Evolutionary conservation across 2,888 invertebrate species (phyloP).

Genomic region (Empis livida): DNA sequence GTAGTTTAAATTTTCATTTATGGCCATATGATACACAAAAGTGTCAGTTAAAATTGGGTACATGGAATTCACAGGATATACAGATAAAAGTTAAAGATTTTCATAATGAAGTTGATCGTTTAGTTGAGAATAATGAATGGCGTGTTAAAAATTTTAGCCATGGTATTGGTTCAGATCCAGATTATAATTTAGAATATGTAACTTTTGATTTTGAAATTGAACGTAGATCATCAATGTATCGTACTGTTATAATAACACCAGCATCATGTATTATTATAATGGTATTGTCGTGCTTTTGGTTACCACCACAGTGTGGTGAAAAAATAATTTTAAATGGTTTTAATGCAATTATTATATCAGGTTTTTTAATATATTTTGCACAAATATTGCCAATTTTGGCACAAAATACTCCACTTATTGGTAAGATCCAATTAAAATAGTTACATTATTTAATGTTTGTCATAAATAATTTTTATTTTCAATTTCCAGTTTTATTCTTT

Average conservation of each 20-base stretch:
- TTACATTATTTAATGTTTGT: too few species aligned
- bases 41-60: slow-evolving; percentile 55
- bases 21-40: slow-evolving; percentile 68
- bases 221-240: slow-evolving; percentile 46
- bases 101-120: slow-evolving; percentile 16
- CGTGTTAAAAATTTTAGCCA: slow-evolving; percentile 33
- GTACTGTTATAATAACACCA: slow-evolving; percentile 48
- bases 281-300: slow-evolving; percentile 46
- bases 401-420: slow-evolving; percentile 27
- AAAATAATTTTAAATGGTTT: slow-evolving; percentile 43
- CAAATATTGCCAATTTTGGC: slow-evolving; percentile 34
- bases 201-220: slow-evolving; percentile 29
- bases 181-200: slow-evolving; percentile 20
- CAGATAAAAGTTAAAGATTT: slow-evolving; percentile 37
- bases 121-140: slow-evolving; percentile 32
- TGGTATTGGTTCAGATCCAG: slow-evolving; percentile 12
- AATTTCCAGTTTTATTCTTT: slow-evolving; percentile 38
- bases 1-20: slow-evolving; percentile 48
- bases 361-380: slow-evolving; percentile 44
- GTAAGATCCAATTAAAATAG: too few species aligned
- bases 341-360: slow-evolving; percentile 40
- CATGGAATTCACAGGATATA: slow-evolving; percentile 53
- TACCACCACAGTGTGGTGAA: slow-evolving; percentile 46
- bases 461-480: neutral
- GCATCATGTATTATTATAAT: slow-evolving; percentile 47